Evolutionary conservation across 2,888 invertebrate species (phyloP).

Genomic region (Drosophila aldrichi): DNA sequence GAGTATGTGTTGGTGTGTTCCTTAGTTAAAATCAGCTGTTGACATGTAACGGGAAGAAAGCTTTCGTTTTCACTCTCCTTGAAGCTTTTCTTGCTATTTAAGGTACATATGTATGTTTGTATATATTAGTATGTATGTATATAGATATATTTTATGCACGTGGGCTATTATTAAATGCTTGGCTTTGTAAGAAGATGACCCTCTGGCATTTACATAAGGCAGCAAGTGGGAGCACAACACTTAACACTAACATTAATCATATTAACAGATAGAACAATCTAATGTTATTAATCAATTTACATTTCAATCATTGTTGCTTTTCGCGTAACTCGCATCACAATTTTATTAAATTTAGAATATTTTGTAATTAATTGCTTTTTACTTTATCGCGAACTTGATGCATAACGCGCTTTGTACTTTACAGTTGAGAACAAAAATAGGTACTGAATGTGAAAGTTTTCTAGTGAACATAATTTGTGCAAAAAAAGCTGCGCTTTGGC

Average conservation of each 20-base stretch:
- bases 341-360: conserved; percentile 5
- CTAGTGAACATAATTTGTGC: conserved; percentile 41
- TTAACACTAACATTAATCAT: conserved; percentile 11
- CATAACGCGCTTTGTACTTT: conserved; percentile 38
- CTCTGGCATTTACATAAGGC: conserved; percentile 38
- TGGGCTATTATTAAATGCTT: conserved; percentile 50
- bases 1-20: neutral
- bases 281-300: conserved; percentile 2
- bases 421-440: conserved; percentile 50
- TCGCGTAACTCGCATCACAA: conserved; percentile 20
- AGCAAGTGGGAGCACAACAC: conserved; percentile 18
- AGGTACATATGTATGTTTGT: conserved; percentile 10
- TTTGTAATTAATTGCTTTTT: conserved; percentile 18
- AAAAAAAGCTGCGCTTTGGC: conserved; percentile 57
- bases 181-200: conserved; percentile 40
- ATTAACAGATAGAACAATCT: conserved; percentile 1
- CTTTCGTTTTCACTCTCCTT: conserved; percentile 38
- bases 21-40: conserved; percentile 61
- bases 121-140: conserved; percentile 2
- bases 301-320: conserved; percentile 6
- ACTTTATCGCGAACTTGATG: conserved; percentile 34
- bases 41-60: conserved; percentile 54
- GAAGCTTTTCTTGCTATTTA: conserved; percentile 51
- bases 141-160: conserved; percentile 29
- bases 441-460: conserved; percentile 62